phyloP scores from a whole-genome alignment of 2,888 invertebrate species.

The Caenorhabditis zanzibari region DNA sequence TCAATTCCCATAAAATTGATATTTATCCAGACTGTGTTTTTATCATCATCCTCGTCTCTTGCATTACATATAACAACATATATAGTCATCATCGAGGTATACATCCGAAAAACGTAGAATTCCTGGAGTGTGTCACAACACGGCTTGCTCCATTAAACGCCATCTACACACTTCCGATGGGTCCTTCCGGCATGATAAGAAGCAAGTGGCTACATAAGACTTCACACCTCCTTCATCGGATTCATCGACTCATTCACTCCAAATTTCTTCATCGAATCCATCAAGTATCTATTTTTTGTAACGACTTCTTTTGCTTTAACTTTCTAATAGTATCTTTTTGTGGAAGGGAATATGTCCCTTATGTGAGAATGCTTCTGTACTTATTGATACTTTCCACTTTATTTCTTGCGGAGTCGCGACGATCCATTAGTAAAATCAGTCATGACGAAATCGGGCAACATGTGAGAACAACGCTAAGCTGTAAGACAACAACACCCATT shows the following conservation, averaged over 20 bases:
- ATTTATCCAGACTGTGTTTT: slow-evolving; percentile 17
- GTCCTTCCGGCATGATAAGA: slow-evolving; percentile 57
- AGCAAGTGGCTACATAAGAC: slow-evolving; percentile 59
- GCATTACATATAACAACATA: not conserved
- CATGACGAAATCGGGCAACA: slow-evolving; percentile 54
- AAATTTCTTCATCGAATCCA: slow-evolving; percentile 32
- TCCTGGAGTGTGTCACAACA: slow-evolving; percentile 41
- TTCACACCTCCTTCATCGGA: slow-evolving; percentile 38
- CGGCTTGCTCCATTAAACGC: slow-evolving; percentile 56
- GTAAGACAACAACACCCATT: slow-evolving; percentile 29
- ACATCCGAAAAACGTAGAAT: slow-evolving; percentile 48
- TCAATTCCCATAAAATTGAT: not conserved
- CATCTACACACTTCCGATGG: slow-evolving; percentile 61
- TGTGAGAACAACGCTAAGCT: slow-evolving; percentile 42
- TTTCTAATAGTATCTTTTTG: not conserved
- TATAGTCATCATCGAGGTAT: slow-evolving; percentile 32
- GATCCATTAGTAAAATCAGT: slow-evolving; percentile 60
- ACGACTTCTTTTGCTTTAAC: too few relatives aligned
- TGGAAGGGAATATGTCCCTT: slow-evolving; percentile 18
- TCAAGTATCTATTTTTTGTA: not conserved
- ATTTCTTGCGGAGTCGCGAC: slow-evolving; percentile 43
- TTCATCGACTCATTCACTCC: slow-evolving; percentile 46
- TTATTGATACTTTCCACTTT: slow-evolving; percentile 29
- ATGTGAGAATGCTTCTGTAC: slow-evolving; percentile 42
- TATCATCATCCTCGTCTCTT: not conserved